Percentiles rank a stretch among this genome's conserved stretches.
Evolutionary conservation across 2,888 invertebrate species (phyloP).

Genomic region (Apotomis capreana): DNA sequence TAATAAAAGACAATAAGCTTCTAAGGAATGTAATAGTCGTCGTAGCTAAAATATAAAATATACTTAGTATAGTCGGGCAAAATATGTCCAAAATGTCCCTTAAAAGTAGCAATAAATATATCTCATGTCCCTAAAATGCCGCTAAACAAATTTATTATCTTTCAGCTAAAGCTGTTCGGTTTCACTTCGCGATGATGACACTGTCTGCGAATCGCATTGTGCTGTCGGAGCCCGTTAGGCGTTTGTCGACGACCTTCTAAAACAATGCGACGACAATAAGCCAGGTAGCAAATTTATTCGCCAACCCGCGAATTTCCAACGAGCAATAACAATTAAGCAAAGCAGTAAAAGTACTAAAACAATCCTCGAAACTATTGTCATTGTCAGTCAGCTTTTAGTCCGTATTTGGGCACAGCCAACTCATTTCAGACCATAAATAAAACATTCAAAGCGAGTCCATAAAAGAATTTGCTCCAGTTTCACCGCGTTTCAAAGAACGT

Average conservation of each 20-base stretch:
- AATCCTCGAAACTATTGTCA: constrained; percentile 30
- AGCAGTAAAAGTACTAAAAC: constrained; percentile 21
- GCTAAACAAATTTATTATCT: constrained; percentile 19
- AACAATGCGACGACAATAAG: constrained; percentile 36
- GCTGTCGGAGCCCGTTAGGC: constrained; percentile 46
- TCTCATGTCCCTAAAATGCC: constrained; percentile 14
- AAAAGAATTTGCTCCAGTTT: constrained; percentile 41
- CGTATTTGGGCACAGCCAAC: constrained; percentile 3
- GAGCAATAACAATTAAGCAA: constrained; percentile 23
- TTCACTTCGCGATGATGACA: constrained; percentile 4
- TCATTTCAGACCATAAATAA: constrained; percentile 13
- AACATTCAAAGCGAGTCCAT: constrained; percentile 23
- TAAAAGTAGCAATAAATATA: neutral
- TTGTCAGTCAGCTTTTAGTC: neutral
- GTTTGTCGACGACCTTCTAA: constrained; percentile 26
- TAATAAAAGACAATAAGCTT: too few species aligned
- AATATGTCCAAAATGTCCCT: neutral
- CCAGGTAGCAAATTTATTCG: constrained; percentile 33
- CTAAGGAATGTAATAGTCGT: too few species aligned
- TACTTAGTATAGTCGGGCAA: too few species aligned
- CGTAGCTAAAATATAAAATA: too few species aligned
- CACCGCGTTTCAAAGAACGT: constrained; percentile 14
- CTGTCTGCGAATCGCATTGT: constrained; percentile 36
- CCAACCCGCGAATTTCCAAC: constrained; percentile 24
- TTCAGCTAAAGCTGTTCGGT: constrained; percentile 12